Conservation (phyloP, 2,797 vertebrate species). For the Rachycentron canadum region DNA sequence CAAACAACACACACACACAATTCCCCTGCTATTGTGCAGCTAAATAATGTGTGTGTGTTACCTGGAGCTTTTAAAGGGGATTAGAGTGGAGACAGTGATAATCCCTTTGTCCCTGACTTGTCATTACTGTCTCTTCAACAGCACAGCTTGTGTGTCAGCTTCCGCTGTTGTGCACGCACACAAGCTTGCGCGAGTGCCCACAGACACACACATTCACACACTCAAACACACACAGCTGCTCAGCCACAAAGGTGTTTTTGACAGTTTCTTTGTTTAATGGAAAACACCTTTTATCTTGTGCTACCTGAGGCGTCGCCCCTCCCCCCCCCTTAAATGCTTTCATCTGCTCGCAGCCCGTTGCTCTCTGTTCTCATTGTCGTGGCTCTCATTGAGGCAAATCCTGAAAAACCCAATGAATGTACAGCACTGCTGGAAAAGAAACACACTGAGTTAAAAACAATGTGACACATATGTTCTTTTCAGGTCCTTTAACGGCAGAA, state of each 20-base stretch:
- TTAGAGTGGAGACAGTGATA: constrained; percentile 84
- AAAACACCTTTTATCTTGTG: constrained; percentile 82
- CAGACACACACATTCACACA: constrained; percentile 23
- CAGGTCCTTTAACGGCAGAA: constrained; percentile 19
- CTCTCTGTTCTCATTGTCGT: constrained; percentile 72
- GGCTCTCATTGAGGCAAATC: constrained; percentile 59
- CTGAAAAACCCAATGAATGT: constrained; percentile 41
- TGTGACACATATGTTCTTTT: constrained; percentile 18
- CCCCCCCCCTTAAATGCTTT: constrained; percentile 71
- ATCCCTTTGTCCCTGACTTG: constrained; percentile 86
- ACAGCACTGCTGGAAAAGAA: constrained; percentile 1
- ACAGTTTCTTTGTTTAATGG: constrained; percentile 84
- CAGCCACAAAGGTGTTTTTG: constrained; percentile 78
- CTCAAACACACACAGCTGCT: constrained; percentile 65
- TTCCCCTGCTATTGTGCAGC: constrained; percentile 49
- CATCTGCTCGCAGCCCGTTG: constrained; percentile 68
- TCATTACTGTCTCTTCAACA: constrained; percentile 77
- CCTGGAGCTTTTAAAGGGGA: constrained; percentile 80
- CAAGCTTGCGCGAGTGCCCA: constrained; percentile 47
- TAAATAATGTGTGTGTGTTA: constrained; percentile 75
- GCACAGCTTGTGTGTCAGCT: constrained; percentile 69
- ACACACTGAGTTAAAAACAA: constrained; percentile 39
- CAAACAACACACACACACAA: constrained; percentile 43
- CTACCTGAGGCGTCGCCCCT: constrained; percentile 78
- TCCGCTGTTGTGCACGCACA: constrained; percentile 52